phyloP scores from a whole-genome alignment of 2,113 vertebrate species.

The Nyctibius bracteatus region DNA sequence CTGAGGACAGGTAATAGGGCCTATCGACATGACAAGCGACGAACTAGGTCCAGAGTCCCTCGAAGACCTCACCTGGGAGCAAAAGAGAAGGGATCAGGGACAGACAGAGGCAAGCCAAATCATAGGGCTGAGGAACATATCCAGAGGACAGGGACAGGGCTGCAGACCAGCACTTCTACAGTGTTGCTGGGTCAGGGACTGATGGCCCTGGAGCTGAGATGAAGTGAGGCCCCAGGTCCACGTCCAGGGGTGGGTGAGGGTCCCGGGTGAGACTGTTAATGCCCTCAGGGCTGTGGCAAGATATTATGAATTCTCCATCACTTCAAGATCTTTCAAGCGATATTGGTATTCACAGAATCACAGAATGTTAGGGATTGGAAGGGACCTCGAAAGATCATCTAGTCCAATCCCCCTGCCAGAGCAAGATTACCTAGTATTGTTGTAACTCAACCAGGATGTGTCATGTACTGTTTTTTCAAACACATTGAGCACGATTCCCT shows the following conservation, averaged over 20 bases:
- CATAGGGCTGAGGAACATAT: rapidly evolving
- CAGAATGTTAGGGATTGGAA: too few relatives aligned
- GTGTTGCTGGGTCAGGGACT: too few relatives aligned
- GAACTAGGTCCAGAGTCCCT: not conserved
- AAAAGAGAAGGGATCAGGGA: not conserved
- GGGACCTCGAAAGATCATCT: too few relatives aligned
- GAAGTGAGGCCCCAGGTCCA: not conserved
- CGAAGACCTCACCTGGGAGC: not conserved
- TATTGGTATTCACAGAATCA: too few relatives aligned
- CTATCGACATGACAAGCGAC: rapidly evolving
- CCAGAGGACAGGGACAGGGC: not conserved
- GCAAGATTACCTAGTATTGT: too few relatives aligned
- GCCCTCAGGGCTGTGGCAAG: not conserved
- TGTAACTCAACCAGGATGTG: not conserved
- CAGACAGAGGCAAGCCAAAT: not conserved
- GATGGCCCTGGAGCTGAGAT: not conserved
- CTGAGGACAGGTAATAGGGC: not conserved
- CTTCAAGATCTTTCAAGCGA: not conserved
- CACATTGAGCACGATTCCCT: not conserved
- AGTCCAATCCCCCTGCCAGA: too few relatives aligned
- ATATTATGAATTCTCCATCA: not conserved
- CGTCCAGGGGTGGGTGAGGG: not conserved
- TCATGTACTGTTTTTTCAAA: not conserved
- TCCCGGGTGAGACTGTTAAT: not conserved
- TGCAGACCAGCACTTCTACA: not conserved